Base-by-base conservation (phyloP, 2,113 vertebrate species). In the Glaucidium brasilianum region DNA sequence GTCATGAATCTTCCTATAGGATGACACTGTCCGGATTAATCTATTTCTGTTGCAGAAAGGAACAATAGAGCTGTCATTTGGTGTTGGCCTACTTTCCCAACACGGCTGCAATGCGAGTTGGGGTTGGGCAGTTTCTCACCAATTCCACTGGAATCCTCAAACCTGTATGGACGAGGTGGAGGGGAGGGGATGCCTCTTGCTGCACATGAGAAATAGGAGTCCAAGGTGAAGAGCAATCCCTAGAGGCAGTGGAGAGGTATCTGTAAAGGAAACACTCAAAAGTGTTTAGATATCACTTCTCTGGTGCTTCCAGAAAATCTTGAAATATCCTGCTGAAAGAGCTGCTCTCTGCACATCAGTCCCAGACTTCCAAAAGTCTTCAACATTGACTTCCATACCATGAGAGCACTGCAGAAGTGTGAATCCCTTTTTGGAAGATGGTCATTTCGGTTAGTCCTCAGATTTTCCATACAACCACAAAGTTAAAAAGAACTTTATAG, bases 51-150 rank as follows among this genome's bases (percentile, higher is more conserved):
- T 66, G 74, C 45, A 50, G 58, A 79, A 72, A 5, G 50, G 35
- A 73, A 76, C 66, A 41, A 43, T 0, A 25, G 53, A 74, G 11
- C 7, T 91, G 81, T 69, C 32, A 18, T 45, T 68, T 32, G 25
- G 19, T 59, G 83, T 47, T 69, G 39, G 32, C 5, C 52, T 68
- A 39, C 72, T 75, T 86, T 62, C 60, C 60, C 83, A 67, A 0
- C 1, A 1, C 2, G 2, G 39, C 60, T 78, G 41, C 41, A 90
- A 15, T 4, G 6, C 0, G 0, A 53, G 37, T 4, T 6, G 6
- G n/a, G 18, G 7, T 12, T 72, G 66, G 73, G 50, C 29, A 50
- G 69, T 80, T 91, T 79, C 55, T 15, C 35, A 75, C 18, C 30
- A 45, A 19, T 84, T 78, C 79, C 47, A 15, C 30, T 62, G 73